These are phyloP conservation scores for Synanceia verrucosa DNA, from an alignment of 2,797 vertebrate genomes.

Conservation along the genomic window DNA sequence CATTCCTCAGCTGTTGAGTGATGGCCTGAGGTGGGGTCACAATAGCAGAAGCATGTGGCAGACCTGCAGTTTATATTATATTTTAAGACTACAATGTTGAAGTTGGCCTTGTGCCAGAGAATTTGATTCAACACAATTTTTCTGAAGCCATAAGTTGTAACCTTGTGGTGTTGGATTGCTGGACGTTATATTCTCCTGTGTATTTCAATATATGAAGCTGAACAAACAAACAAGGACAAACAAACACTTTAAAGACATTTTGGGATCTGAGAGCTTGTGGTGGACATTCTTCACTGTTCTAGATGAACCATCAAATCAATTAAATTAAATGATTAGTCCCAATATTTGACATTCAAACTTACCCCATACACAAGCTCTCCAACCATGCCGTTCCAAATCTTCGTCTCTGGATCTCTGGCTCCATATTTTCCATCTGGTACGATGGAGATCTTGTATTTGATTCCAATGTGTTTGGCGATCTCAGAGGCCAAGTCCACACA, in stretches of 20 bases:
- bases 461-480: slow-evolving; percentile 98
- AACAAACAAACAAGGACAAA: neutral
- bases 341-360: slow-evolving; percentile 67
- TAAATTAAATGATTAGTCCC: neutral
- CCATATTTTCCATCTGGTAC: slow-evolving; percentile 99
- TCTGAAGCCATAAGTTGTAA: neutral
- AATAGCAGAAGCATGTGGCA: neutral
- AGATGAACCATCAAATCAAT: neutral
- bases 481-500: slow-evolving; percentile 98
- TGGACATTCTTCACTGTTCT: neutral
- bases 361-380: slow-evolving; percentile 99
- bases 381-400: slow-evolving; percentile 99
- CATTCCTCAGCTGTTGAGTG: slow-evolving; percentile 1
- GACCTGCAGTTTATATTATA: neutral
- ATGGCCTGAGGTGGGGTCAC: neutral
- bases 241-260: neutral
- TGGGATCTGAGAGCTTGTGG: neutral
- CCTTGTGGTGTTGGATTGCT: neutral
- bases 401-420: slow-evolving; percentile 97
- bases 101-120: neutral
- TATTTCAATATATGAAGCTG: neutral
- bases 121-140: neutral
- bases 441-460: slow-evolving; percentile 99
- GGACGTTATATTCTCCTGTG: neutral
- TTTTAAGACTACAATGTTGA: slow-evolving; percentile 4